Conservation (phyloP, 2,797 vertebrate genomes). For the Taenioides sp. region DNA sequence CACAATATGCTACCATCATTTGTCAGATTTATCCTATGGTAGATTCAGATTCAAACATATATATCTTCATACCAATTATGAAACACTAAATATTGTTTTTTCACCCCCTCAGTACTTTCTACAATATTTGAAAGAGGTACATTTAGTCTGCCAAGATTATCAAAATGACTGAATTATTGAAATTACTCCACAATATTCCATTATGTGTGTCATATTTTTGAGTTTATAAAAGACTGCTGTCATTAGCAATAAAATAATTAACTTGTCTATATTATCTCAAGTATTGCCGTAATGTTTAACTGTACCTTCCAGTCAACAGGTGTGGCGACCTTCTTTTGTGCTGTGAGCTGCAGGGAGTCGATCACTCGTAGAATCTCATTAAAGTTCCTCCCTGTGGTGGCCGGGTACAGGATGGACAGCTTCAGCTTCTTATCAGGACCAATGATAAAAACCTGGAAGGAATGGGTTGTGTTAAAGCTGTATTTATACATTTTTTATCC, state of each 20-base stretch:
- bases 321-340: slow-evolving; percentile 89
- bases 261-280: not conserved
- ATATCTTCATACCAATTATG: too few species aligned
- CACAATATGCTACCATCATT: too few species aligned
- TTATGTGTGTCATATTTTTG: not conserved
- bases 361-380: slow-evolving; percentile 91
- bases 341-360: slow-evolving; percentile 94
- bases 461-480: not conserved
- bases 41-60: too few species aligned
- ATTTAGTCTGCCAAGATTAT: too few species aligned
- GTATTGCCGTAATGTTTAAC: not conserved
- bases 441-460: slow-evolving; percentile 88
- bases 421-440: slow-evolving; percentile 97
- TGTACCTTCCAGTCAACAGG: slow-evolving; percentile 96
- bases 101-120: too few species aligned
- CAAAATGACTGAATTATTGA: not conserved
- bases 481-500: not conserved
- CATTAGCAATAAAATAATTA: not conserved
- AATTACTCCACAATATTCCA: not conserved
- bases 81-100: too few species aligned
- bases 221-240: not conserved
- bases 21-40: too few species aligned
- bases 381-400: slow-evolving; percentile 96
- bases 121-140: too few species aligned
- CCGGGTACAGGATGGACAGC: slow-evolving; percentile 95